Conservation (phyloP, 1,140 invertebrate species). For the Eulimnadia texana region DNA sequence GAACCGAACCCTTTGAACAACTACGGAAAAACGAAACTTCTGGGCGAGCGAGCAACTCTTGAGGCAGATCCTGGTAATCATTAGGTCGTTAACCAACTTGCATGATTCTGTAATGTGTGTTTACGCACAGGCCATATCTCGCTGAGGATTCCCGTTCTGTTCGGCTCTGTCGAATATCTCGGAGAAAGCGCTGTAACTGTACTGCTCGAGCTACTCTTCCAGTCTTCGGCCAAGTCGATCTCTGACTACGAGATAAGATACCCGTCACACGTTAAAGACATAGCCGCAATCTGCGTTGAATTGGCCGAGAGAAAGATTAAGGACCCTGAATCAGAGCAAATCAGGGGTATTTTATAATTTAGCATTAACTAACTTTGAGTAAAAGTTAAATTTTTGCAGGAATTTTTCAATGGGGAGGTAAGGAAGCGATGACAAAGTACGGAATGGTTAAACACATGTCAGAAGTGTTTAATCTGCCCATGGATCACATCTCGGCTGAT, state of each 20-base stretch:
- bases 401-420: conserved; percentile 23
- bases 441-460: conserved; percentile 37
- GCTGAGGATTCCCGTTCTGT: conserved; percentile 37
- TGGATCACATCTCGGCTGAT: conserved; percentile 28
- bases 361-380: neutral
- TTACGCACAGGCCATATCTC: conserved; percentile 29
- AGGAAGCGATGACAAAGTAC: conserved; percentile 39
- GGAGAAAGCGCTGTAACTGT: conserved; percentile 38
- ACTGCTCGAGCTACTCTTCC: conserved; percentile 29
- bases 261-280: conserved; percentile 34
- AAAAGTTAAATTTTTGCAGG: neutral
- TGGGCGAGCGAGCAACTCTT: conserved; percentile 33
- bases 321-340: neutral
- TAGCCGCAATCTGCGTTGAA: conserved; percentile 30
- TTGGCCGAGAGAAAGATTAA: conserved; percentile 23
- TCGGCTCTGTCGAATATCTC: conserved; percentile 32
- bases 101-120: neutral
- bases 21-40: conserved; percentile 38
- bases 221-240: conserved; percentile 23
- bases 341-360: neutral
- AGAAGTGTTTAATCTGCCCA: conserved; percentile 29
- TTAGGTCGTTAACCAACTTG: neutral
- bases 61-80: conserved; percentile 25
- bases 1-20: conserved; percentile 36
- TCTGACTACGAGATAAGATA: conserved; percentile 35